Conservation (phyloP, 2,113 vertebrate genomes). For the Crotalus viridis region DNA sequence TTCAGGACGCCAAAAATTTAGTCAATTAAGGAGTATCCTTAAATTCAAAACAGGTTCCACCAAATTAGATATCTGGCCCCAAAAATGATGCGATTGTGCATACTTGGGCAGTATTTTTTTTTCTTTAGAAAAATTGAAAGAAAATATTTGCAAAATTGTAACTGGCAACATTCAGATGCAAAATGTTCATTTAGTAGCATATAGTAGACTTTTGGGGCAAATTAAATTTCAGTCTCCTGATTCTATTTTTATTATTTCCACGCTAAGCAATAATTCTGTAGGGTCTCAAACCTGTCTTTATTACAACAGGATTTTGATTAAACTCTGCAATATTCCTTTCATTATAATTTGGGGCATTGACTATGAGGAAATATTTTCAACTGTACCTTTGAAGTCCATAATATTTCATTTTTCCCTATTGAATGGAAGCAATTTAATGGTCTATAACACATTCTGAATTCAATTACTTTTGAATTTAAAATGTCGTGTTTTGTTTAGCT, state of each 20-base stretch:
- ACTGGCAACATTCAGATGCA: neutral
- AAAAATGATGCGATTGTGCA: neutral
- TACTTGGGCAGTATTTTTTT: neutral
- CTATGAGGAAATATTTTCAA: neutral
- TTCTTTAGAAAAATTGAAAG: neutral
- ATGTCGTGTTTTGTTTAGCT: neutral
- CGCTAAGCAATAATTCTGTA: neutral
- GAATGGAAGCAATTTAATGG: neutral
- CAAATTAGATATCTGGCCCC: neutral
- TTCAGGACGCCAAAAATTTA: constrained; percentile 11
- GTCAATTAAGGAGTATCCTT: neutral
- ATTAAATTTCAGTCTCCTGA: neutral
- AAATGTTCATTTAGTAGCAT: neutral
- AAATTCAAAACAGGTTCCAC: neutral
- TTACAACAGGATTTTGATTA: neutral
- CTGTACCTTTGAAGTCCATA: neutral
- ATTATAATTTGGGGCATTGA: neutral
- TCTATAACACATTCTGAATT: neutral
- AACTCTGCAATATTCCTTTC: neutral
- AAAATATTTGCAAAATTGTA: constrained; percentile 6
- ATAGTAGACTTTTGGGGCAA: neutral
- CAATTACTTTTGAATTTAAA: neutral
- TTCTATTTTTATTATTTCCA: neutral
- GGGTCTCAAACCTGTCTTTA: neutral
- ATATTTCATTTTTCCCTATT: neutral